phyloP scores from a whole-genome alignment of 2,113 vertebrate genomes.

The Syrrhaptes paradoxus region DNA sequence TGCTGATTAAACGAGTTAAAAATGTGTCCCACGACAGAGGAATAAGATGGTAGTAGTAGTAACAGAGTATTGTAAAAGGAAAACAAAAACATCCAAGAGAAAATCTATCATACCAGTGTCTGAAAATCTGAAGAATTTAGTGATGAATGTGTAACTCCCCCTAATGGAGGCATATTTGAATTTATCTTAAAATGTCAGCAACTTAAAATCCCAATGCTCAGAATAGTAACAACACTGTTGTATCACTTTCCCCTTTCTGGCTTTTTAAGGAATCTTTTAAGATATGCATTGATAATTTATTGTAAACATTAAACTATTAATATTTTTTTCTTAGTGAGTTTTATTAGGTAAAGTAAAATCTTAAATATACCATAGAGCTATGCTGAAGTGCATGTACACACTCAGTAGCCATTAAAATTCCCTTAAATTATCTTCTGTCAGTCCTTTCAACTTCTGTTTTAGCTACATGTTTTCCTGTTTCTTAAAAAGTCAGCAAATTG shows the following conservation, averaged over 20 bases:
- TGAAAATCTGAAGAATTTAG: conserved; percentile 21
- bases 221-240: not conserved
- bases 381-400: not conserved
- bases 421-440: conserved; percentile 44
- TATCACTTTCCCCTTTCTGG: not conserved
- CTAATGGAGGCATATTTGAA: conserved; percentile 65
- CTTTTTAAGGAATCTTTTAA: not conserved
- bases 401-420: conserved; percentile 35
- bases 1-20: not conserved
- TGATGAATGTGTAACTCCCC: conserved; percentile 53
- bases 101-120: not conserved
- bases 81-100: not conserved
- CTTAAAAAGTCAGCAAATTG: conserved; percentile 67
- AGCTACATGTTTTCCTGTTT: conserved; percentile 54
- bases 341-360: not conserved
- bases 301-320: not conserved
- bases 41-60: not conserved
- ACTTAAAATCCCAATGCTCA: not conserved
- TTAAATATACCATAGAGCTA: not conserved
- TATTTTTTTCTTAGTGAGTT: not conserved
- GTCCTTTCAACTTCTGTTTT: conserved; percentile 51
- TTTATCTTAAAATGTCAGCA: conserved; percentile 21
- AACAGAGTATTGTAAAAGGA: not conserved
- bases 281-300: not conserved
- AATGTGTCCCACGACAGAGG: not conserved